Evolutionary conservation across 53 echinoderm and acorn worm species (phyloP), one percentile per base, ranked within the genome.

Genomic region (Holothuria scabra): DNA sequence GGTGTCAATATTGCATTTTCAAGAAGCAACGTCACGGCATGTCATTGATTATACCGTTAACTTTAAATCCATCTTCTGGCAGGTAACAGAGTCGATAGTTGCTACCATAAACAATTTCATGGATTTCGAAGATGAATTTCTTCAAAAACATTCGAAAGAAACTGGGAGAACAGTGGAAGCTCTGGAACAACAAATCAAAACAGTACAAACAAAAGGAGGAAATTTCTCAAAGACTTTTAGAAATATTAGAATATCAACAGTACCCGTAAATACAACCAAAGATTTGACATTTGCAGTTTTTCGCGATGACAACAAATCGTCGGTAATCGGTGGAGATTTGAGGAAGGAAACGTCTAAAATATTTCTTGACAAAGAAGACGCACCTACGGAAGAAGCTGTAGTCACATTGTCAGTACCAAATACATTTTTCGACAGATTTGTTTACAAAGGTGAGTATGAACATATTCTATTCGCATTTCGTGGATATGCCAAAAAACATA

Each of bases 1-100:
- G n/a, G n/a, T n/a, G n/a, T n/a, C n/a, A n/a, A n/a, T n/a, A n/a
- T n/a, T n/a, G n/a, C n/a, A n/a, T n/a, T n/a, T n/a, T n/a, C n/a
- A n/a, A n/a, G n/a, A n/a, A n/a, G n/a, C n/a, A n/a, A n/a, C n/a
- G n/a, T n/a, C n/a, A n/a, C n/a, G n/a, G n/a, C n/a, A n/a, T n/a
- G n/a, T n/a, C n/a, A n/a, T n/a, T n/a, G n/a, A n/a, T n/a, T n/a
- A n/a, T n/a, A n/a, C n/a, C n/a, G n/a, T n/a, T n/a, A n/a, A n/a
- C n/a, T n/a, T n/a, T n/a, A n/a, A n/a, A n/a, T n/a, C n/a, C n/a
- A n/a, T n/a, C n/a, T n/a, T n/a, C n/a, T n/a, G n/a, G n/a, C n/a
- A 78, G 78, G 58, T 78, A 23, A 78, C 78, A n/a, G 13, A 28
- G 14, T 33, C 78, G 31, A 18, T 78, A 5, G 59, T 78, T 32